Evolutionary conservation across 2,797 vertebrate genomes (phyloP).

Genomic region (Avahi laniger): DNA sequence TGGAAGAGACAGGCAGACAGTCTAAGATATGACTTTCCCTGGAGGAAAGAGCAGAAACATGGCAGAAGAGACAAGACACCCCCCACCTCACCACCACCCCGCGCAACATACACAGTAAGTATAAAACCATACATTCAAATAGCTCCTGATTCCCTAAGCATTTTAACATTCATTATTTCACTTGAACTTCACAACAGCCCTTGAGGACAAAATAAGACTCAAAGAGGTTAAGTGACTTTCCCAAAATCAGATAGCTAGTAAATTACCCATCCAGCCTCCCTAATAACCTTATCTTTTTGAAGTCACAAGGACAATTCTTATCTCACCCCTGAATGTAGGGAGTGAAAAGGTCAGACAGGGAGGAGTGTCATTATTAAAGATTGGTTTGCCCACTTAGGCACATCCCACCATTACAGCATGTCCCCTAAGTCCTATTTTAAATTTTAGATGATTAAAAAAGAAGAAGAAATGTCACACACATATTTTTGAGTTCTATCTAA

Average conservation of each 20-base stretch:
- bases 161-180: constrained; percentile 31
- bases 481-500: not conserved
- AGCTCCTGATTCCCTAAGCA: constrained; percentile 4
- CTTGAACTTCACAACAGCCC: not conserved
- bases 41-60: not conserved
- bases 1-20: not conserved
- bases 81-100: too few relatives aligned
- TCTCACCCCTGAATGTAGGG: not conserved
- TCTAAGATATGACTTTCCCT: not conserved
- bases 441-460: not conserved
- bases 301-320: constrained; percentile 1
- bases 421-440: not conserved
- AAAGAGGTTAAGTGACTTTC: constrained; percentile 11
- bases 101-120: not conserved
- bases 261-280: not conserved
- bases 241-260: constrained; percentile 4
- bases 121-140: not conserved
- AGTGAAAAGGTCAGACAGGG: not conserved
- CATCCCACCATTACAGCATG: not conserved
- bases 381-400: not conserved
- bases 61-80: not conserved
- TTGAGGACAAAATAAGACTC: not conserved
- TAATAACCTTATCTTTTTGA: not conserved
- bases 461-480: not conserved
- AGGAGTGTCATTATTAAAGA: not conserved